Evolutionary conservation across 2,888 invertebrate species (phyloP).

Genomic region (Eupithecia abbreviata): DNA sequence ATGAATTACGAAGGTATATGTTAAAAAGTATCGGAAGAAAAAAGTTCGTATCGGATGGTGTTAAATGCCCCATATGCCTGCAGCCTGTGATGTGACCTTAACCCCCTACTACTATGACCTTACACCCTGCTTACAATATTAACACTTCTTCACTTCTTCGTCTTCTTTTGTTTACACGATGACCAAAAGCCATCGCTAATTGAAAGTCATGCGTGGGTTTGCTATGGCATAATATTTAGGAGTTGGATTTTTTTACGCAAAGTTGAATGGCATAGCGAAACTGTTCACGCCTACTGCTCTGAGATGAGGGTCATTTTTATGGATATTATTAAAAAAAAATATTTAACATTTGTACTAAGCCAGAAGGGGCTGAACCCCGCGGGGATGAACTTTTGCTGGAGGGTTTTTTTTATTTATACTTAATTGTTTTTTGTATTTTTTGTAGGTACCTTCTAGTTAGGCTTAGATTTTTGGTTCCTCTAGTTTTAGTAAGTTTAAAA

Average conservation of each 20-base stretch:
- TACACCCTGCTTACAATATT: constrained; percentile 23
- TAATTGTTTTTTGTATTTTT: too few species aligned
- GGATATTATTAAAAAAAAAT: too few species aligned
- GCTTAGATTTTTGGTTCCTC: too few species aligned
- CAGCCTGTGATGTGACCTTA: constrained; percentile 31
- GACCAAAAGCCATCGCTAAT: constrained; percentile 22
- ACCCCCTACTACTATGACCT: constrained; percentile 41
- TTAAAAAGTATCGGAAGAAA: too few species aligned
- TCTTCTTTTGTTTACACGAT: constrained; percentile 32
- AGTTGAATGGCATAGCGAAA: constrained; percentile 8
- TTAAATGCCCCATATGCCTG: not conserved
- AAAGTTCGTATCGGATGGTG: not conserved
- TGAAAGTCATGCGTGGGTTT: constrained; percentile 17
- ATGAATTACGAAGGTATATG: too few species aligned
- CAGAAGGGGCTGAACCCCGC: too few species aligned
- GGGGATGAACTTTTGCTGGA: too few species aligned
- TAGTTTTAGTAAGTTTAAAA: too few species aligned
- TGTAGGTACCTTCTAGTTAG: too few species aligned
- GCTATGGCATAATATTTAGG: constrained; percentile 10
- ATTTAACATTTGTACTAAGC: too few species aligned
- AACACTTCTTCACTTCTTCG: too few species aligned
- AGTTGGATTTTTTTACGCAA: not conserved
- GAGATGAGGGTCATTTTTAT: not conserved
- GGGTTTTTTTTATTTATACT: too few species aligned
- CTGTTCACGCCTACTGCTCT: not conserved